These are phyloP conservation scores for Hypolimnas misippus DNA, from an alignment of 2,888 invertebrate species.

Conservation along the genomic window DNA sequence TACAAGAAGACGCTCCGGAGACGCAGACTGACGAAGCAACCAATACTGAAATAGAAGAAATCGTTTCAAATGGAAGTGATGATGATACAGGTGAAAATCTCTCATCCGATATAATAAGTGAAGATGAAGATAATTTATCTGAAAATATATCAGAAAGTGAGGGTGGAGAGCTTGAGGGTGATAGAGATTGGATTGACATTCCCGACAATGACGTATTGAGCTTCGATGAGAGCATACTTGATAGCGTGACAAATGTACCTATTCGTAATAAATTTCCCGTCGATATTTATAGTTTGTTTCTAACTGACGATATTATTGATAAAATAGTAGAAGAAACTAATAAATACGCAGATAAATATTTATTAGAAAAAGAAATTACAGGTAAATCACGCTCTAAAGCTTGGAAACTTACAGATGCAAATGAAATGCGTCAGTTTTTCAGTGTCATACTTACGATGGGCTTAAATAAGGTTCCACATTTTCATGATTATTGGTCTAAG, in stretches of 20 bases:
- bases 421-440: background rate
- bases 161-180: background rate
- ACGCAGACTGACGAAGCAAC: no score
- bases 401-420: conserved; percentile 1
- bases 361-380: background rate
- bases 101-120: conserved; percentile 1
- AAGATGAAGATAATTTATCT: conserved; percentile 1
- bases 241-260: background rate
- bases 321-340: conserved; percentile 7
- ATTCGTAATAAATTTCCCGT: background rate
- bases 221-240: background rate
- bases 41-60: background rate
- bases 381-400: background rate
- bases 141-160: background rate
- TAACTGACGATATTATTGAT: background rate
- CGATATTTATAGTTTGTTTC: background rate
- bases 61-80: background rate
- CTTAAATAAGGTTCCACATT: conserved; percentile 9
- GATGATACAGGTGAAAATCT: background rate
- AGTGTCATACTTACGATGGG: background rate
- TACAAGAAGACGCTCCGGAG: no score
- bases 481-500: conserved; percentile 18
- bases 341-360: conserved; percentile 1
- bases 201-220: background rate
- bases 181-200: background rate